Percentiles rank a stretch among this genome's conserved stretches.
phyloP scores from a whole-genome alignment of 2,113 vertebrate species.

The Ochotona princeps region DNA sequence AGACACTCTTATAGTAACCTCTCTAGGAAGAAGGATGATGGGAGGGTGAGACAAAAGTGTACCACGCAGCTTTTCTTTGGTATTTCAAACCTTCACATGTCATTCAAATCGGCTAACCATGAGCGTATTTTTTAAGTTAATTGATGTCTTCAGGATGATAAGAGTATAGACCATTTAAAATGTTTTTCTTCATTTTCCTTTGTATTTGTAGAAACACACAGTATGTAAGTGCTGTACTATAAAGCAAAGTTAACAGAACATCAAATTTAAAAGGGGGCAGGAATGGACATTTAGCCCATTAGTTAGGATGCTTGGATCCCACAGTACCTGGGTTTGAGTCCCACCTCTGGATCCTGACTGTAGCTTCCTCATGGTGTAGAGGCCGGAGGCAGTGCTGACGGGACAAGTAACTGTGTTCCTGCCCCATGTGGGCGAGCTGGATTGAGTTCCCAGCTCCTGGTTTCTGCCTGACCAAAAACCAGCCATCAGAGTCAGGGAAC shows the following conservation, averaged over 20 bases:
- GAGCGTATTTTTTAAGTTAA: background rate
- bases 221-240: background rate
- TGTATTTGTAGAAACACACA: conserved; percentile 5
- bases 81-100: background rate
- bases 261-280: background rate
- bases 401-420: no score
- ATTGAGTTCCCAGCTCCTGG: no score
- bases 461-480: no score
- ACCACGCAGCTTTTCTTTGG: background rate
- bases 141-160: background rate
- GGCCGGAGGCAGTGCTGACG: no score
- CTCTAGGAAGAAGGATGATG: background rate
- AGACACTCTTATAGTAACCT: background rate
- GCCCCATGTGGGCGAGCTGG: no score
- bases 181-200: background rate
- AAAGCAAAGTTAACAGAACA: background rate
- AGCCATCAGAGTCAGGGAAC: no score
- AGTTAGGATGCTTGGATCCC: no score
- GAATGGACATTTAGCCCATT: background rate
- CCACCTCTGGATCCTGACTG: no score
- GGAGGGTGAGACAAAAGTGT: background rate
- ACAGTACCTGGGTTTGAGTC: no score
- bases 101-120: background rate
- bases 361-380: no score
- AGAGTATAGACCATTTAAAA: background rate